phyloP scores from a whole-genome alignment of 2,113 vertebrate genomes.

The Ceyx cyanopectus region DNA sequence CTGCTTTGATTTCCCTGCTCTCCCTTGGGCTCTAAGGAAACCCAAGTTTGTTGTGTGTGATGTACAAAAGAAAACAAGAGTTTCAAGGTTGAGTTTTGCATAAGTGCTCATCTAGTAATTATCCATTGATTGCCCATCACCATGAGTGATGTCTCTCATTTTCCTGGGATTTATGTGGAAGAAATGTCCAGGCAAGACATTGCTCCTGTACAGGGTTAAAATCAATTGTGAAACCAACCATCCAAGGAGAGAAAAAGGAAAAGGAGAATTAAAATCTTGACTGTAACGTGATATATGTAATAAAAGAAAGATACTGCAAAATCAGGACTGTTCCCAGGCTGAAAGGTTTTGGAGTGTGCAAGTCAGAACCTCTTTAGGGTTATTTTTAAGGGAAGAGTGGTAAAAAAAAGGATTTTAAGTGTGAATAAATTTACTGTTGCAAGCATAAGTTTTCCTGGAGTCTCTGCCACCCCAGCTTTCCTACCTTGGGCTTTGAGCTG shows the following conservation, averaged over 20 bases:
- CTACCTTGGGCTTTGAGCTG: not conserved
- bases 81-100: not conserved
- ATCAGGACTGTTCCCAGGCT: not conserved
- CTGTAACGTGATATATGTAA: not conserved
- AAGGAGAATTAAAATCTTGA: not conserved
- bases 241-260: not conserved
- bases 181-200: not conserved
- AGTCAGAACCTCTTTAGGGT: not conserved
- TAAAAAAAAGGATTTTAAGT: not conserved
- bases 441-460: not conserved
- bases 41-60: not conserved
- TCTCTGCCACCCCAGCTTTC: not conserved
- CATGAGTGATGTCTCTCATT: not conserved
- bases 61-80: not conserved
- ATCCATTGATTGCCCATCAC: not conserved
- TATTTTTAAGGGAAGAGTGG: not conserved
- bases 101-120: fast-evolving
- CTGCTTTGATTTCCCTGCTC: not conserved
- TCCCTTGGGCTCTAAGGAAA: not conserved
- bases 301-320: not conserved
- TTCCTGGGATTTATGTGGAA: not conserved
- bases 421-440: not conserved
- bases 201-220: not conserved
- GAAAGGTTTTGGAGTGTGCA: not conserved
- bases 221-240: not conserved